Evolutionary conservation across 2,113 vertebrate genomes (phyloP), one percentile per base, ranked within the genome.

Genomic region (Tympanuchus pallidicinctus): DNA sequence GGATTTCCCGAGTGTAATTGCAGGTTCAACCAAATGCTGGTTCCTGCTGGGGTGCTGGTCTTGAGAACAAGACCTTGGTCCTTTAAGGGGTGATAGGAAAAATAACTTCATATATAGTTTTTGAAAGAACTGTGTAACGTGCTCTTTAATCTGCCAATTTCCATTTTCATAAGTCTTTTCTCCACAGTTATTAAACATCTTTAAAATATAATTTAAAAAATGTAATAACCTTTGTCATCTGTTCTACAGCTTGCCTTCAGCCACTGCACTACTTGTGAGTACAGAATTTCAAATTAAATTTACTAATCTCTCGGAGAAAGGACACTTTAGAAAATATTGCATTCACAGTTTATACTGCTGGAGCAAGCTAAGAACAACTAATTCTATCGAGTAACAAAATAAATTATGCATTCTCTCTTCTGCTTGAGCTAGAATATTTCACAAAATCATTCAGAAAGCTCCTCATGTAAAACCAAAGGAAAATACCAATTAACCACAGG

Each of bases 271-370:
- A 61, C 89, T 95, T 77, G 66, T 94, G 95, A 97, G 94, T 92
- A 86, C 94, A 90, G 93, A 93, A 97, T 88, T 95, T 97, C 54
- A 97, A 96, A 97, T 97, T 97, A 96, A 97, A 98, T 98, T 97
- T 94, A 89, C 95, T 97, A 97, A 97, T 97, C 94, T 85, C 73
- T 43, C 7, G 86, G 91, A 83, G 82, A 97, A 97, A 75, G 91
- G 85, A 90, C 77, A 96, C 93, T 94, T 83, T 59, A 76, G 76
- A 69, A 97, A 96, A 96, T 86, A 96, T n/a, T 71, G 89, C 81
- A 61, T 88, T 97, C 87, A 86, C 13, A 82, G 82, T 95, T 96
- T 93, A 91, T 86, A 83, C 71, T 83, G 85, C 77, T 76, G 65
- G 52, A 48, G 93, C 92, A 61, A 93, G 89, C 86, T 92, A 78